Percentiles rank a stretch among this genome's conserved stretches.
These are phyloP conservation scores for Falco biarmicus DNA, from an alignment of 2,797 vertebrate genomes.

Conservation along the genomic window DNA sequence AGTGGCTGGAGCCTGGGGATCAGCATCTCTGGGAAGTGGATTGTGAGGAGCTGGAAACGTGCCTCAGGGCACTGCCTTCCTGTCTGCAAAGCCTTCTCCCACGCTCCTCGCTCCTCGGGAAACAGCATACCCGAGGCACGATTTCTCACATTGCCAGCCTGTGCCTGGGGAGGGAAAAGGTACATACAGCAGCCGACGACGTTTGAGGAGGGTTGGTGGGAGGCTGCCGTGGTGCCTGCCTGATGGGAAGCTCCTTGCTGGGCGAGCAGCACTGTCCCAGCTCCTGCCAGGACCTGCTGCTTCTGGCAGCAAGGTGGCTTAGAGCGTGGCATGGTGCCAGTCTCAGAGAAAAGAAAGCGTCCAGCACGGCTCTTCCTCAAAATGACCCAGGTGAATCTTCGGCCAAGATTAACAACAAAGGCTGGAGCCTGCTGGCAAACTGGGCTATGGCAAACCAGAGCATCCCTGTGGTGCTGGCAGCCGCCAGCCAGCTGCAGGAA, in stretches of 20 bases:
- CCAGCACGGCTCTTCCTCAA: neutral
- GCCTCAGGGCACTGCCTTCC: neutral
- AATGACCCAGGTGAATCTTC: too few relatives aligned
- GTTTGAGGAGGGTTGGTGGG: neutral
- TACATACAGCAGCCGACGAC: neutral
- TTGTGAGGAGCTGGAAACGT: neutral
- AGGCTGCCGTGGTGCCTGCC: neutral
- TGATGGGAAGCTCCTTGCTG: neutral
- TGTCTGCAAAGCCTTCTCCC: conserved; percentile 2
- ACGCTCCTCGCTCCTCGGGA: neutral
- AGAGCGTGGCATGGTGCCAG: accelerated
- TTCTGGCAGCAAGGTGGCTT: neutral
- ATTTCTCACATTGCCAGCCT: neutral
- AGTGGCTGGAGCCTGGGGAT: neutral
- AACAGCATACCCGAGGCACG: neutral
- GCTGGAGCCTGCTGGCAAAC: neutral
- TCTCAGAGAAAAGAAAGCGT: neutral
- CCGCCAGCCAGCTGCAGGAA: accelerated
- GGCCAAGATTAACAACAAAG: neutral
- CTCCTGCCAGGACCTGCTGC: neutral
- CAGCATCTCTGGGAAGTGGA: accelerated
- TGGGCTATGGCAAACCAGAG: neutral
- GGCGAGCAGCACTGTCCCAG: neutral
- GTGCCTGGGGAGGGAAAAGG: neutral
- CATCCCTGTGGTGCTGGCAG: neutral